These are phyloP conservation scores for Tribolium freemani DNA, from an alignment of 2,888 invertebrate genomes.

Conservation along the genomic window DNA sequence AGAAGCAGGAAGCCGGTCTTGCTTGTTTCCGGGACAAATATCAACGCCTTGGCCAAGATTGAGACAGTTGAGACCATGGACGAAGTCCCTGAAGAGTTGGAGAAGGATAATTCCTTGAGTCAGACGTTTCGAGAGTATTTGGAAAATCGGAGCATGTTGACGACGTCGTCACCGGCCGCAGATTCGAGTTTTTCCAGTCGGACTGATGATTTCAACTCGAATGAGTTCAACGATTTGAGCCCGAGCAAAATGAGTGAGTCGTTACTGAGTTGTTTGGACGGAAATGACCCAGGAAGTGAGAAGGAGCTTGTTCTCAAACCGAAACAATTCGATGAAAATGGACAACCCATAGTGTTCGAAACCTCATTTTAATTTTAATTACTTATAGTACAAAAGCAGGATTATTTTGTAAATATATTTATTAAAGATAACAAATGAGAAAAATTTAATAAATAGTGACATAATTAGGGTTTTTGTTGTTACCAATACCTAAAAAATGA, in stretches of 20 bases:
- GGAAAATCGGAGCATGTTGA: conserved; percentile 80
- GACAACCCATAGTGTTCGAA: conserved; percentile 66
- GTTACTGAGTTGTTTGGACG: conserved; percentile 81
- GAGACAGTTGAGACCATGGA: conserved; percentile 57
- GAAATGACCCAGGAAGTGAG: conserved; percentile 71
- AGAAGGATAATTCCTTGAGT: conserved; percentile 62
- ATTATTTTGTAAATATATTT: conserved; percentile 28
- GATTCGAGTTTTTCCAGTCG: conserved; percentile 86
- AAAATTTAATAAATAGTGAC: conserved; percentile 14
- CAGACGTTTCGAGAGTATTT: conserved; percentile 78
- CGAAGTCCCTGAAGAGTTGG: conserved; percentile 54
- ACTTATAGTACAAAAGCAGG: conserved; percentile 1
- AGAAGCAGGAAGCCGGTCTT: conserved; percentile 87
- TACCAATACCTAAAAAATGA: too few relatives aligned
- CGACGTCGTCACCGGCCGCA: conserved; percentile 78
- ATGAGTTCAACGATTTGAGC: conserved; percentile 70
- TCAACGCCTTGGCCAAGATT: conserved; percentile 65
- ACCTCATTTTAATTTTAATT: conserved; percentile 65
- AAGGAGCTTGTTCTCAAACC: conserved; percentile 65
- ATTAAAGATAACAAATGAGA: conserved; percentile 6
- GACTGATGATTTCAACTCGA: conserved; percentile 79
- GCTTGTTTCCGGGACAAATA: conserved; percentile 76
- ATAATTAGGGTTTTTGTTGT: not conserved
- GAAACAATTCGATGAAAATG: conserved; percentile 66
- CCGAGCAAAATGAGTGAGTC: conserved; percentile 67